Base-by-base conservation (phyloP, 2,888 invertebrate species). In the Blastobasis lacticolella region DNA sequence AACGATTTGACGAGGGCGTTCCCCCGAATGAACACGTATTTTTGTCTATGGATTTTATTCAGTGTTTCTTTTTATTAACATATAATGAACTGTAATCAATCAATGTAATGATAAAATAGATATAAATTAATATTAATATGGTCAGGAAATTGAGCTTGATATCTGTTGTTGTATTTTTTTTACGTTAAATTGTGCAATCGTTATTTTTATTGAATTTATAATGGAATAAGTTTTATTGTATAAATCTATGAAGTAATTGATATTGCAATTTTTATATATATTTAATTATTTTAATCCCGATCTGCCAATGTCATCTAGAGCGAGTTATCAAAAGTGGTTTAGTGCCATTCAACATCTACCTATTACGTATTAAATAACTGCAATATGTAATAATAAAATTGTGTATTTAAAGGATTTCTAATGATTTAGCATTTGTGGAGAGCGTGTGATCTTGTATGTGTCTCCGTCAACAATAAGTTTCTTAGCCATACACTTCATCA, bases 121-220 rank as follows among this genome's bases (percentile, higher is more conserved):
- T 23, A 38, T 42, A 10, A 37, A 49, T 47, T 66, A 68, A 62
- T 64, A 70, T 56, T 66, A 60, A 53, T 67, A 65, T 63, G 63
- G 67, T 67, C 23, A 64, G 63, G 64, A 51, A 46, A 71, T 78
- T 81, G 77, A 81, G 78, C 78, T 79, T 78, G 71, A 64, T 65
- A 57, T 74, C 68, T 73, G 69, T 78, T 75, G 71, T 75, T 75
- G 67, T 73, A 66, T 63, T 64, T 63, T 63, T 64, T 66, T 73
- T 66, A 68, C 70, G 70, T 71, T 67, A 62, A 60, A 66, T 66
- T 63, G 73, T 78, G 75, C 75, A 72, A 74, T 78, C 63, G 61
- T 67, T 56, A 58, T 61, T 62, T 62, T 64, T 65, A 67, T 62
- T 64, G 55, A 67, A 63, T 59, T 54, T 66, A 57, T 62, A 63